Conservation (phyloP, 1,140 invertebrate genomes). For the Ips nitidus region DNA sequence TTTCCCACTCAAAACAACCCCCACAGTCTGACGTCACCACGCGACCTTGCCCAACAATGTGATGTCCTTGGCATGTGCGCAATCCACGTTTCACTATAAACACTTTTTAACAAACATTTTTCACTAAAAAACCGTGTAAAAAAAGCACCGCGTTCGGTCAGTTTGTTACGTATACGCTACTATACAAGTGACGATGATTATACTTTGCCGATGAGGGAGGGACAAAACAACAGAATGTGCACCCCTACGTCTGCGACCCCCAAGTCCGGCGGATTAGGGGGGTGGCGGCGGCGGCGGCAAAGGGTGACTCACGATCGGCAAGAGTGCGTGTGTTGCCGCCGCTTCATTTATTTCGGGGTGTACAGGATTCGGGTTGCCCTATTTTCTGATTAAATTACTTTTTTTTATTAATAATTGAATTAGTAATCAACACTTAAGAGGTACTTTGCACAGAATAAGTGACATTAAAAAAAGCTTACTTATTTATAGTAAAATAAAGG, state of each 20-base stretch:
- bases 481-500: too few relatives aligned
- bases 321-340: constrained; percentile 16
- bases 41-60: not conserved
- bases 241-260: constrained; percentile 37
- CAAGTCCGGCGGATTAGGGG: constrained; percentile 18
- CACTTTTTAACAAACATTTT: not conserved
- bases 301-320: constrained; percentile 42
- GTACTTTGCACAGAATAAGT: too few relatives aligned
- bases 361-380: too few relatives aligned
- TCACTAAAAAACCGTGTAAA: not conserved
- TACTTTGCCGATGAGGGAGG: constrained; percentile 45
- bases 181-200: constrained; percentile 39
- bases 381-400: too few relatives aligned
- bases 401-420: too few relatives aligned
- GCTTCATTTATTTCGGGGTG: too few relatives aligned
- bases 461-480: too few relatives aligned
- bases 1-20: too few relatives aligned
- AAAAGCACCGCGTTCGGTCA: not conserved
- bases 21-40: not conserved
- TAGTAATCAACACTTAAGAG: too few relatives aligned
- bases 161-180: not conserved
- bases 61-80: not conserved
- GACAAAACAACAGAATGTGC: constrained; percentile 21
- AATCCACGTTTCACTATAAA: not conserved
- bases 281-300: constrained; percentile 32